Evolutionary conservation across 2,888 invertebrate species (phyloP), one percentile per base, ranked within the genome.

Genomic region (Tenthredo distinguenda): DNA sequence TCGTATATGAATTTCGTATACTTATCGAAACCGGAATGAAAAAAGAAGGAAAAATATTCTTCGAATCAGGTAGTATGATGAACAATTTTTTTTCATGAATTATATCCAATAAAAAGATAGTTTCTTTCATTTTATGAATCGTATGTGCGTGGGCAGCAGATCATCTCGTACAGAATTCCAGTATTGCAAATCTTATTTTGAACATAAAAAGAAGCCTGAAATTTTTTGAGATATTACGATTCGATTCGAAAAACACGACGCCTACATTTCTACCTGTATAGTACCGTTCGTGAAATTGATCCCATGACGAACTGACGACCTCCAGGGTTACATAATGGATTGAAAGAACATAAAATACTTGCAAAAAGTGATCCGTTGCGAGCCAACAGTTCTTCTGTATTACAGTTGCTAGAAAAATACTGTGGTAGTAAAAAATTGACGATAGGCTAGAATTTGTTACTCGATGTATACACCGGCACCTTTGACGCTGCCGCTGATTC

Each of bases 311-410:
- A 10, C 18, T 34, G 15, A 34, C 68, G 68, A 12, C 43, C 15
- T 21, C 21, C 12, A 43, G 43, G 21, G 21, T 43, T 21, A 43
- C 26, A 74, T 21, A 43, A 74, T 21, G 47, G 26, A 50, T 37
- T 34, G 65, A 15, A 82, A 10, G 62, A 58, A 37, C 12, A 43
- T 40, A 21, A 50, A 34, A 40, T 31, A 62, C 9, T 12, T 74
- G 43, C 7, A 74, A 74, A 74, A 74, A 74, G 21, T 74, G 74
- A 5, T 18, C 74, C 74, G 74, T 74, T 74, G 43, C 43, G 7
- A 43, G 43, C 40, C 34, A 34, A 68, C 40, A 26, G 74, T 43
- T 40, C 4, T 21, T 40, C 43, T 21, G 21, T 21, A 21, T 10
- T 9, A 74, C 15, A 9, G 18, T 74, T 7, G n/a, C 21, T n/a